Base-by-base conservation (phyloP, 2,888 invertebrate genomes). In the Metacarcinus magister region DNA sequence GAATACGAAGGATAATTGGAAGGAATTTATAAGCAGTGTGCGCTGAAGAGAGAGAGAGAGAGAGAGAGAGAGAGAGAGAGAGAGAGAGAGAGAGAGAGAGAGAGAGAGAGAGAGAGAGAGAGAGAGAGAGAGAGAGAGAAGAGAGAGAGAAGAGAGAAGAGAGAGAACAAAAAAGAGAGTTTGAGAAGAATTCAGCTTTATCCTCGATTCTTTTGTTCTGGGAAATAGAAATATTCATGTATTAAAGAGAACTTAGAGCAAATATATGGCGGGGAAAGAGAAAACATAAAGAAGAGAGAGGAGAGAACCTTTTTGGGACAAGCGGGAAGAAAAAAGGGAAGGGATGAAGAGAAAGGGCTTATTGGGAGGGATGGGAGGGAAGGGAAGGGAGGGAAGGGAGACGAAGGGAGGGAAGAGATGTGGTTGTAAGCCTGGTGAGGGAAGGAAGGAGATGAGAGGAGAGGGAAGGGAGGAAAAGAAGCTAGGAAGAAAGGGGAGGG, bases 141-240 rank as follows among this genome's bases (percentile, higher is more conserved):
- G 54, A 54, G 54, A 54, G 54, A 54, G 54, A 54, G 54, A 54
- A 54, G 54, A 54, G 54, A 54, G 54, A 54, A 54, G 16, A 54
- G 19, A 19, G 54, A 54, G 54, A 39, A 39, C 0, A 39, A 39
- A 39, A 39, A 39, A 39, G 39, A 39, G 39, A 39, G 39, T 39
- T 39, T 39, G 39, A 54, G 8, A 54, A 54, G 16, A 67, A n/a
- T 67, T 23, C 67, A n/a, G n/a, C 19, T 13, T 67, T 7, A 23
- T 67, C n/a, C 67, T 67, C 67, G n/a, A n/a, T n/a, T 67, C n/a
- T 67, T 67, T 67, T 23, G 67, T 67, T n/a, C 67, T n/a, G 67
- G n/a, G n/a, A 67, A 67, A 67, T 2, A n/a, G 7, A 67, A 67
- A n/a, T 23, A 67, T 39, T 39, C 39, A 39, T 39, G 39, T 39